A percentile compares a stretch with the other conserved stretches of the same genome.
Evolutionary conservation across 2,797 vertebrate species (phyloP).

Genomic region (Myripristis murdjan): DNA sequence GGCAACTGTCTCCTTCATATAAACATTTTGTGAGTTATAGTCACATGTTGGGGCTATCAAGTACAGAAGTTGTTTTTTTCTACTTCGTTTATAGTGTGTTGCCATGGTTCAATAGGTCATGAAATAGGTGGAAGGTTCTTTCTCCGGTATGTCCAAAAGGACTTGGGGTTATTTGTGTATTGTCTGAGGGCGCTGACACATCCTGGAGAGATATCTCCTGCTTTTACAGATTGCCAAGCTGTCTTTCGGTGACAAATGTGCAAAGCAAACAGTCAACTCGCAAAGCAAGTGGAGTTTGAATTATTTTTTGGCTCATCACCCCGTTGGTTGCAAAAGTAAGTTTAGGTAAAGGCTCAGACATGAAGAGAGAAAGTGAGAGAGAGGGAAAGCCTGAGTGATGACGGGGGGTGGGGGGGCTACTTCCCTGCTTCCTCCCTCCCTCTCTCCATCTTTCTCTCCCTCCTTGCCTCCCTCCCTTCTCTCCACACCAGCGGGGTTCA

Average conservation of each 20-base stretch:
- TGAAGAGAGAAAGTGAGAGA: constrained; percentile 71
- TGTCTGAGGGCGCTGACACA: constrained; percentile 76
- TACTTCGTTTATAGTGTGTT: constrained; percentile 47
- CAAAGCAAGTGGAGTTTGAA: constrained; percentile 38
- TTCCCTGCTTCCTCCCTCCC: constrained; percentile 8
- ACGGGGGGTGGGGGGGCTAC: constrained; percentile 9
- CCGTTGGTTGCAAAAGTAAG: constrained; percentile 46
- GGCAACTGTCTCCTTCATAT: constrained; percentile 79
- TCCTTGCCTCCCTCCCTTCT: constrained; percentile 59
- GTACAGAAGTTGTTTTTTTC: constrained; percentile 48
- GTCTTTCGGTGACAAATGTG: constrained; percentile 62
- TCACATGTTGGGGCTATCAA: constrained; percentile 59
- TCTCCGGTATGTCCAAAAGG: constrained; percentile 53
- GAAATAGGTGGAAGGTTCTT: constrained; percentile 66
- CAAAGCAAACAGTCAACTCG: constrained; percentile 27
- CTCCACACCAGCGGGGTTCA: constrained; percentile 84
- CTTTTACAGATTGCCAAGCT: constrained; percentile 53
- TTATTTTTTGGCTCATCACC: constrained; percentile 53
- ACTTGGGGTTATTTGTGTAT: constrained; percentile 74
- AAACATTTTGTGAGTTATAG: constrained; percentile 84
- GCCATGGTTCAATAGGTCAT: constrained; percentile 66
- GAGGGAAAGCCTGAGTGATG: constrained; percentile 55
- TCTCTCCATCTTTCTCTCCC: constrained; percentile 17
- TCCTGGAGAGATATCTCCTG: constrained; percentile 69
- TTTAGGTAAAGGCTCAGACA: constrained; percentile 47